A percentile compares a stretch with the other conserved stretches of the same genome.
Evolutionary conservation across 1,140 invertebrate species (phyloP).

Genomic region (Papilio helenus): DNA sequence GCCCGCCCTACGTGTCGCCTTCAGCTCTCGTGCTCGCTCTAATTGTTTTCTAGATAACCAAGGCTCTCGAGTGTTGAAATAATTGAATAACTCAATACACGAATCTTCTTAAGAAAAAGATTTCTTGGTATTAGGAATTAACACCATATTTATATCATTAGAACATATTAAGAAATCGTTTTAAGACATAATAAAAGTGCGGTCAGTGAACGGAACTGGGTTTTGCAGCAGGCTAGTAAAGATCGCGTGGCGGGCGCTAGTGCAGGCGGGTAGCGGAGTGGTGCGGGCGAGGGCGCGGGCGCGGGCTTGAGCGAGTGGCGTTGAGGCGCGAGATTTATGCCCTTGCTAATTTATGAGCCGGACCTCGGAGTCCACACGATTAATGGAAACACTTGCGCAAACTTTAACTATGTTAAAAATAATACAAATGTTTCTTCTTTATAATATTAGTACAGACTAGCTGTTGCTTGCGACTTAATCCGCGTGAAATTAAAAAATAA

Average conservation of each 20-base stretch:
- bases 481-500: too few species aligned
- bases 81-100: too few species aligned
- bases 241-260: not conserved
- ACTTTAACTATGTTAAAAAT: constrained; percentile 52
- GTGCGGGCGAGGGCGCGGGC: constrained; percentile 43
- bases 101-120: too few species aligned
- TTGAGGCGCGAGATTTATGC: constrained; percentile 55
- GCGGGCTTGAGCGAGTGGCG: constrained; percentile 43
- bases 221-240: too few species aligned
- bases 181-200: not conserved
- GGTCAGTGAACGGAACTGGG: not conserved
- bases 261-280: constrained; percentile 42
- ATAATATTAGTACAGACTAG: too few species aligned
- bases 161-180: not conserved
- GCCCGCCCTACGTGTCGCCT: not conserved
- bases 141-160: too few species aligned
- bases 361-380: constrained; percentile 47
- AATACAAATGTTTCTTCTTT: too few species aligned
- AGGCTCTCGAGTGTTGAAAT: too few species aligned
- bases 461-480: too few species aligned
- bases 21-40: not conserved
- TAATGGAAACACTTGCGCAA: constrained; percentile 63
- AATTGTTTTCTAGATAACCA: not conserved
- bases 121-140: too few species aligned
- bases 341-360: constrained; percentile 63